Evolutionary conservation across 2,797 vertebrate species (phyloP).

Genomic region (Borostomias antarcticus): DNA sequence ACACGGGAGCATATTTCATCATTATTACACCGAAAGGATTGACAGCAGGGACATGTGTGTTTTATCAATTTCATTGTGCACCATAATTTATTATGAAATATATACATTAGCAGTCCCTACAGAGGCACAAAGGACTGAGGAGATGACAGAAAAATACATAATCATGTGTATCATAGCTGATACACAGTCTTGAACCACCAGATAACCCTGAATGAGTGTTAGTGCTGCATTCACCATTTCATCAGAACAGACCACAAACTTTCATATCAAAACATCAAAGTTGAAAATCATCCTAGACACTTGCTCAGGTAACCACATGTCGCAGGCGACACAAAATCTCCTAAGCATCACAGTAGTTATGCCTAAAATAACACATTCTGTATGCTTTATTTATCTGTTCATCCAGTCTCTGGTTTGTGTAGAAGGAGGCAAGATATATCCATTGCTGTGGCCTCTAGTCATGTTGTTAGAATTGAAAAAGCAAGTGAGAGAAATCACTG

Average conservation of each 20-base stretch:
- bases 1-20: neutral
- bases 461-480: neutral
- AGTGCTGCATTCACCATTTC: neutral
- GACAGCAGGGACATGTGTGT: neutral
- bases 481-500: conserved; percentile 24
- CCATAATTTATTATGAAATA: conserved; percentile 47
- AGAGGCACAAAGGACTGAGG: conserved; percentile 30
- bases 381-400: neutral
- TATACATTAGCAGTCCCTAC: conserved; percentile 35
- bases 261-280: neutral
- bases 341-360: neutral
- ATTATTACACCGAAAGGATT: neutral
- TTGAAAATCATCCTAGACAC: neutral
- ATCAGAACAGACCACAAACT: neutral
- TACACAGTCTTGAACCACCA: neutral
- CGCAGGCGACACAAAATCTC: too few relatives aligned
- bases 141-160: neutral
- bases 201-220: neutral
- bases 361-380: conserved; percentile 9
- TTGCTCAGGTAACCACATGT: too few relatives aligned
- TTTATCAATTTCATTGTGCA: conserved; percentile 24
- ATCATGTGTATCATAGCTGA: neutral
- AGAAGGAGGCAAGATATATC: too few relatives aligned
- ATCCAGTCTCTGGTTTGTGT: neutral
- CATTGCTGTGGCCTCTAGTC: neutral